Evolutionary conservation across 2,113 vertebrate species (phyloP).

Genomic region (Chloebia gouldiae): DNA sequence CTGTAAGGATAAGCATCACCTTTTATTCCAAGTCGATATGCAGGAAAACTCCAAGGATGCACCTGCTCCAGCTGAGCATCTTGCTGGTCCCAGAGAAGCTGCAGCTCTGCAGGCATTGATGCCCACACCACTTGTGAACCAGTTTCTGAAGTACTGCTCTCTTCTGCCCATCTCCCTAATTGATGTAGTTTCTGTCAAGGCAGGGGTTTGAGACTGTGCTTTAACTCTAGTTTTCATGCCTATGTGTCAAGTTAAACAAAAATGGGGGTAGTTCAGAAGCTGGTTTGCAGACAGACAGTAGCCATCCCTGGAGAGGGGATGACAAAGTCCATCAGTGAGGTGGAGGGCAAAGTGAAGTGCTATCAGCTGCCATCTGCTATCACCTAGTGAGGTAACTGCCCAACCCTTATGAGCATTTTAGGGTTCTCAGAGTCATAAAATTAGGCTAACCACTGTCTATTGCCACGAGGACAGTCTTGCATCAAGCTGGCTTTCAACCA

Average conservation of each 20-base stretch:
- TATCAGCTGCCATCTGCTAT: not conserved
- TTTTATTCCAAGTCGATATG: not conserved
- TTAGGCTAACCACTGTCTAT: not conserved
- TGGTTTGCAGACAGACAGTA: not conserved
- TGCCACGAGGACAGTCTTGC: not conserved
- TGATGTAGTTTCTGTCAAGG: not conserved
- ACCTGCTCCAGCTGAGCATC: not conserved
- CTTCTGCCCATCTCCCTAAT: not conserved
- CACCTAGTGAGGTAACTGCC: not conserved
- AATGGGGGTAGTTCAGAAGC: not conserved
- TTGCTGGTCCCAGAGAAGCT: not conserved
- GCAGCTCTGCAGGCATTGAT: not conserved
- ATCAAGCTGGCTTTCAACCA: not conserved
- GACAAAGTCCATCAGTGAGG: not conserved
- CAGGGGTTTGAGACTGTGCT: not conserved
- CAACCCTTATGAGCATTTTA: not conserved
- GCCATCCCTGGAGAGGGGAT: not conserved
- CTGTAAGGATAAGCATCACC: not conserved
- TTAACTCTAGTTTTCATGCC: not conserved
- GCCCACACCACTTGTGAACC: not conserved
- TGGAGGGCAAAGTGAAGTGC: not conserved
- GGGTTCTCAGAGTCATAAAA: not conserved
- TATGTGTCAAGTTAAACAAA: not conserved
- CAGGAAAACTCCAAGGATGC: not conserved
- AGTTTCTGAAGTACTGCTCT: not conserved